Evolutionary conservation across 2,888 invertebrate species (phyloP), one percentile per base, ranked within the genome.

Genomic region (Rutpela maculata): DNA sequence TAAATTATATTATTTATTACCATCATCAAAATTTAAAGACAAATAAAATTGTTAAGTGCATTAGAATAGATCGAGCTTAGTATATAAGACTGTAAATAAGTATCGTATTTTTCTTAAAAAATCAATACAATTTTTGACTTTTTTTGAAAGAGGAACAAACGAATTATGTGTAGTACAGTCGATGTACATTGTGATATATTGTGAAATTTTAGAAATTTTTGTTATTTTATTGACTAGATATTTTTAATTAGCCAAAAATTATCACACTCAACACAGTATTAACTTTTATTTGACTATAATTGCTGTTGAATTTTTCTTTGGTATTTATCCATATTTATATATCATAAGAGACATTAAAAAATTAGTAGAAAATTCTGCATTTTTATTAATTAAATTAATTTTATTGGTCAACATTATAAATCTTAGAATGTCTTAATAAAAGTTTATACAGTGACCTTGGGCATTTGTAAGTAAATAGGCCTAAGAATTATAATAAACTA

Each of bases 131-230:
- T 7, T 73, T 73, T 70, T 76, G 67, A 75, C 56, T 81, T 74
- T 73, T 74, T 78, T 76, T 68, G 72, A 73, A 71, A 55, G 71
- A 76, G 74, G 81, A 83, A 84, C 83, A 83, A 85, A 86, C 87
- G 85, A 87, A 87, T 87, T 87, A 87, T 84, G 83, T 86, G 85
- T 86, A 85, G 86, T 87, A 86, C 87, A 85, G 83, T 83, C 81
- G 79, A 84, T 85, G 86, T 86, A 86, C 86, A 85, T 84, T 87
- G 86, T 86, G 87, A 87, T 87, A 86, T 85, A 85, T 84, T 84
- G 83, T 84, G 84, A 86, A 86, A 84, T 83, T 85, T 80, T 79
- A 77, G 57, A 74, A 68, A 35, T 79, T 77, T 76, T 75, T 69
- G 63, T 77, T 78, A 59, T 59, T 67, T 15, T 56, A 62, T 66